phyloP scores from a whole-genome alignment of 2,797 vertebrate genomes.

The Chromis chromis region DNA sequence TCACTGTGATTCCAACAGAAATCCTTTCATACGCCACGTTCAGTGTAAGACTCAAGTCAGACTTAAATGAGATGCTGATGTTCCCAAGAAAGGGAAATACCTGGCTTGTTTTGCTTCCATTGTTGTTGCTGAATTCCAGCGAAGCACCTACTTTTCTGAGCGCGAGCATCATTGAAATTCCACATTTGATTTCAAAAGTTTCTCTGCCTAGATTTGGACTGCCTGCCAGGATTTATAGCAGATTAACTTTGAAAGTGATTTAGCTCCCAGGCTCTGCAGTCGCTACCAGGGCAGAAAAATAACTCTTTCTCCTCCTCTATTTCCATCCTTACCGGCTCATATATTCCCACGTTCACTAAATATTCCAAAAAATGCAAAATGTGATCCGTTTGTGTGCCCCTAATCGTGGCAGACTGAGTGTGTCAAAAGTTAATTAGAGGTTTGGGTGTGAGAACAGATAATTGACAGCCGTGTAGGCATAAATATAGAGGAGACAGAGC shows the following conservation, averaged over 20 bases:
- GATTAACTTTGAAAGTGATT: slow-evolving; percentile 81
- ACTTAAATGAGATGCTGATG: slow-evolving; percentile 8
- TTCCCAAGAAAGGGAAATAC: slow-evolving; percentile 5
- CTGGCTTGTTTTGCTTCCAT: slow-evolving; percentile 25
- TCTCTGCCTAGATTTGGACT: slow-evolving; percentile 67
- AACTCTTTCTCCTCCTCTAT: slow-evolving; percentile 39
- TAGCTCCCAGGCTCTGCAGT: slow-evolving; percentile 63
- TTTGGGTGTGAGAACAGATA: slow-evolving; percentile 32
- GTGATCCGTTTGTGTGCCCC: slow-evolving; percentile 35
- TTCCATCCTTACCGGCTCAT: slow-evolving; percentile 26
- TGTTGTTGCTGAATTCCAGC: slow-evolving; percentile 31
- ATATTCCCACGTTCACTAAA: slow-evolving; percentile 42
- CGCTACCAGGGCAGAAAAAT: slow-evolving; percentile 49
- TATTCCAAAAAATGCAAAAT: slow-evolving; percentile 49
- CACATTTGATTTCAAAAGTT: slow-evolving; percentile 73
- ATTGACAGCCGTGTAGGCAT: slow-evolving; percentile 33
- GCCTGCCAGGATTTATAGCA: slow-evolving; percentile 76
- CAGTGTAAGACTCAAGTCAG: not conserved
- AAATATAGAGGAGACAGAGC: slow-evolving; percentile 22
- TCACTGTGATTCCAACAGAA: slow-evolving; percentile 23
- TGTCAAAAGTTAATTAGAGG: slow-evolving; percentile 55
- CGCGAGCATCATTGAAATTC: slow-evolving; percentile 66
- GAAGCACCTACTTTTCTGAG: slow-evolving; percentile 25
- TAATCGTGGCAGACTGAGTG: slow-evolving; percentile 14
- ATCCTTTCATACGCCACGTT: slow-evolving; percentile 1